A percentile compares a stretch with the other conserved stretches of the same genome.
phyloP scores from a whole-genome alignment of 1,140 invertebrate genomes.

The Ceratosolen fusciceps region DNA sequence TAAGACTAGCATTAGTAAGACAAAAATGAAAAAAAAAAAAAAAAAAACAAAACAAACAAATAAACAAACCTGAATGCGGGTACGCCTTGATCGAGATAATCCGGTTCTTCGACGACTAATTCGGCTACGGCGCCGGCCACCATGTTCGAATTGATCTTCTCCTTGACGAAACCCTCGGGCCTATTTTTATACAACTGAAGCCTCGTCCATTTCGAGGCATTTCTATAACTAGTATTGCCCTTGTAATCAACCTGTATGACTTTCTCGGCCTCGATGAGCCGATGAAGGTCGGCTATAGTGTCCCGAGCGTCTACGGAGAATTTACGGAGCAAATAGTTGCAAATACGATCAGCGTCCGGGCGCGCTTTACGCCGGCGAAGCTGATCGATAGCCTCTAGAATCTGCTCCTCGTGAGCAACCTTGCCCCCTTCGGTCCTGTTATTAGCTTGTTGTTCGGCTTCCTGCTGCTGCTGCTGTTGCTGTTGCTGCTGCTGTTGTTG shows the following conservation, averaged over 20 bases:
- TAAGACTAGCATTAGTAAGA: no score
- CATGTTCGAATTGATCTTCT: conserved; percentile 68
- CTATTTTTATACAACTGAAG: conserved; percentile 71
- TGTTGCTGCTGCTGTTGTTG: neutral
- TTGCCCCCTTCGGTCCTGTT: conserved; percentile 62
- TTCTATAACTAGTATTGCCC: conserved; percentile 86
- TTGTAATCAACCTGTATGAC: conserved; percentile 90
- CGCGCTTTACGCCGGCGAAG: conserved; percentile 85
- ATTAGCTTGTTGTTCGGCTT: neutral
- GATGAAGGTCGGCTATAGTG: conserved; percentile 81
- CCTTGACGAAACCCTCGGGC: conserved; percentile 67
- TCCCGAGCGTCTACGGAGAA: conserved; percentile 80
- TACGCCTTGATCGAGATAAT: conserved; percentile 80
- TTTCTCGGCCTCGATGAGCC: conserved; percentile 81
- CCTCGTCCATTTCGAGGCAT: conserved; percentile 81
- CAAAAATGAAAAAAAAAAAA: no score
- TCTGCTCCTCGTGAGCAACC: conserved; percentile 79
- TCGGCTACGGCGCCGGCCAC: conserved; percentile 79
- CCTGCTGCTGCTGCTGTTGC: neutral
- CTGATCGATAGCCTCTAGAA: conserved; percentile 88
- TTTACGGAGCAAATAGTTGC: conserved; percentile 82
- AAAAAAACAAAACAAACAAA: no score
- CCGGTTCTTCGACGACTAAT: conserved; percentile 79
- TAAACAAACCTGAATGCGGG: conserved; percentile 68
- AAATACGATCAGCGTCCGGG: conserved; percentile 86